These are phyloP conservation scores for Tangara arthus DNA, from an alignment of 2,797 vertebrate species.

Conservation along the genomic window DNA sequence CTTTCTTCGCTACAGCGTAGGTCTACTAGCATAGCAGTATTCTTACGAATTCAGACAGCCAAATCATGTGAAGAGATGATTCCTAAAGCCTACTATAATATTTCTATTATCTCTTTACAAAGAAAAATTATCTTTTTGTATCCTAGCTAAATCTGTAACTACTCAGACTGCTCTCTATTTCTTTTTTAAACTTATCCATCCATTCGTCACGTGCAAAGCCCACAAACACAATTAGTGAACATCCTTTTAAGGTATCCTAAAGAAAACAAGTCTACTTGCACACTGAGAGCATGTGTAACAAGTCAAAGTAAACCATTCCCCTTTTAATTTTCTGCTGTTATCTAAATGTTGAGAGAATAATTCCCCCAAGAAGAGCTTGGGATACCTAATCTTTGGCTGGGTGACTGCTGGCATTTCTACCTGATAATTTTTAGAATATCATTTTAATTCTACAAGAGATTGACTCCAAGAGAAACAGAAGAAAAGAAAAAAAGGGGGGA, in stretches of 20 bases:
- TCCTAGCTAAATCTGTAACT: neutral
- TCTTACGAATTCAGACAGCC: neutral
- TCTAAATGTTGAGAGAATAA: neutral
- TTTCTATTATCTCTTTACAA: neutral
- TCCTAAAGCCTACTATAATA: neutral
- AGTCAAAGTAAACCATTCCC: neutral
- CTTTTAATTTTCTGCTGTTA: neutral
- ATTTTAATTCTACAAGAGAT: neutral
- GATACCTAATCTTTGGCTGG: neutral
- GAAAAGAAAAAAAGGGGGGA: rapidly evolving
- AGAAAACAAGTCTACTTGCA: neutral
- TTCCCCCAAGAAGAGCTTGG: neutral
- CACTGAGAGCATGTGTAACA: neutral
- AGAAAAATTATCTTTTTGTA: neutral
- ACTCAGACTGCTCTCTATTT: neutral
- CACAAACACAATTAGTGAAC: neutral
- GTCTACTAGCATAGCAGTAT: neutral
- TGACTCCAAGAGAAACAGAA: neutral
- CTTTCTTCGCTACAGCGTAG: neutral
- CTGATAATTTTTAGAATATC: neutral
- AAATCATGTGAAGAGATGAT: neutral
- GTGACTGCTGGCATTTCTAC: neutral
- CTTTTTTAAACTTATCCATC: neutral
- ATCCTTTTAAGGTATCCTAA: neutral
- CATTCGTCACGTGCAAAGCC: neutral